These are phyloP conservation scores for Nemoura dubitans DNA, from an alignment of 2,888 invertebrate species.

Conservation along the genomic window DNA sequence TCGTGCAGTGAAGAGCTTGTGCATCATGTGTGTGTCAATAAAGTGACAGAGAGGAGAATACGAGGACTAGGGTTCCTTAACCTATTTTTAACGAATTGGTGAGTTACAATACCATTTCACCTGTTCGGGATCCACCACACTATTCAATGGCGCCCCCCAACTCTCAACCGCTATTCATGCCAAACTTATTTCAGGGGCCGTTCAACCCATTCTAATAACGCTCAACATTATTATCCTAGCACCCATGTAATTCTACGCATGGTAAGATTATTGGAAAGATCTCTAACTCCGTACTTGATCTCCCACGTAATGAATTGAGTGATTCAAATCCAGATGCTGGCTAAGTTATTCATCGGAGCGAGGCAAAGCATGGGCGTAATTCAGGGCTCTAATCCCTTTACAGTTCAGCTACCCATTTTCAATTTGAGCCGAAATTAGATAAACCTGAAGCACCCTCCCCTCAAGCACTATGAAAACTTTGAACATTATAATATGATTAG, in stretches of 20 bases:
- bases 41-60: constrained; percentile 45
- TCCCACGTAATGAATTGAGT: neutral
- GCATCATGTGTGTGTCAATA: constrained; percentile 42
- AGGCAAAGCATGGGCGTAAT: neutral
- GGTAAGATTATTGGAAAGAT: neutral
- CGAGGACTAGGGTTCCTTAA: constrained; percentile 41
- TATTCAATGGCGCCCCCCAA: constrained; percentile 44
- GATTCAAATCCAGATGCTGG: neutral
- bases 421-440: neutral
- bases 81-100: constrained; percentile 37
- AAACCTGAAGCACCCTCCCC: neutral
- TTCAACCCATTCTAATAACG: neutral
- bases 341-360: neutral
- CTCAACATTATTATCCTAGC: neutral
- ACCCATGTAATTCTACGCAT: neutral
- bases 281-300: neutral
- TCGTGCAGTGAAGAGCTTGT: neutral
- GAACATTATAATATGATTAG: neutral
- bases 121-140: neutral
- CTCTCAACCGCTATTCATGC: neutral
- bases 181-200: neutral
- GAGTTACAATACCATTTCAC: constrained; percentile 27
- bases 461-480: neutral
- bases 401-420: neutral
- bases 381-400: neutral